Conservation (phyloP, 2,797 vertebrate genomes). For the Parauchenoglanis punctatus region DNA sequence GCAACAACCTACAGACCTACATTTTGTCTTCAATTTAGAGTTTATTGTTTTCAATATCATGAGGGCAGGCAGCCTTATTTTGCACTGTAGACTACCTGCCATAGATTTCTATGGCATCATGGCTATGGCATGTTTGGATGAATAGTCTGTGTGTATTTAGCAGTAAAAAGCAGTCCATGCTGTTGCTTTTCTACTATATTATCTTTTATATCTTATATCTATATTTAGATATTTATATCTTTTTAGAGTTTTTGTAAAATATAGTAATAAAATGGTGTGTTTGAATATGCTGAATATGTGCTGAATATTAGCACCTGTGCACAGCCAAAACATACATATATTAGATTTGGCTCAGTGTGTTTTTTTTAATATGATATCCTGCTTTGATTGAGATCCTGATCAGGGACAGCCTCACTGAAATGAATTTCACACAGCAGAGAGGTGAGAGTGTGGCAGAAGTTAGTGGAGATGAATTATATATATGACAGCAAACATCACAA, state of each 20-base stretch:
- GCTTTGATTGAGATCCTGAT: slow-evolving; percentile 21
- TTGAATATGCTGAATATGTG: no score
- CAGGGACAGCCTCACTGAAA: not conserved
- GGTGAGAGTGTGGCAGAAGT: not conserved
- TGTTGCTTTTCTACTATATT: not conserved
- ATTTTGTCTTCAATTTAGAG: not conserved
- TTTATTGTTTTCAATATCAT: not conserved
- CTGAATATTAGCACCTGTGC: not conserved
- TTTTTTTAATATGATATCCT: slow-evolving; percentile 1
- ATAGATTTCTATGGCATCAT: not conserved
- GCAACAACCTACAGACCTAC: not conserved
- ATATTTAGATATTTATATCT: no score
- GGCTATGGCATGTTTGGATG: not conserved
- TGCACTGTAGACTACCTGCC: no score
- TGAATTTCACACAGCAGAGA: slow-evolving; percentile 27
- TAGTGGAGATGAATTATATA: slow-evolving; percentile 61
- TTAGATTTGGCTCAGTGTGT: not conserved
- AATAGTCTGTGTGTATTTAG: not conserved
- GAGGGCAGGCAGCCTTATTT: not conserved
- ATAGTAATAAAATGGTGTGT: not conserved
- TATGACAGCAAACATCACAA: slow-evolving; percentile 61
- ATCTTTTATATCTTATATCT: no score
- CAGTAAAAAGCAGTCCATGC: not conserved
- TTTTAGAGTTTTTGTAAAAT: no score
- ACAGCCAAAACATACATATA: not conserved